Conservation (phyloP, 2,888 invertebrate genomes). For the Capitulum mitella region DNA sequence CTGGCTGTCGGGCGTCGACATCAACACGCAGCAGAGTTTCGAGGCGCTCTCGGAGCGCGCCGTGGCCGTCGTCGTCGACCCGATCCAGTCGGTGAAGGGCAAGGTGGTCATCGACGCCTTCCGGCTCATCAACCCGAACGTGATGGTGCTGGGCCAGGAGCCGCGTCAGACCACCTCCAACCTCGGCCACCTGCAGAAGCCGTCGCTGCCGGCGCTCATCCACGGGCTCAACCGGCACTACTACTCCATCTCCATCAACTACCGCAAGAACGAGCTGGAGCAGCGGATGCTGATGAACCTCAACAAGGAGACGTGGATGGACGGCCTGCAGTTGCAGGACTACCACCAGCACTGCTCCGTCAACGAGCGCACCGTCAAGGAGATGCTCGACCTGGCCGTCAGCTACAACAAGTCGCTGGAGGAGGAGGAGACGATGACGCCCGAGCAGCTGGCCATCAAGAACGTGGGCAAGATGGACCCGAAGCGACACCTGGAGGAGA, state of each 20-base stretch:
- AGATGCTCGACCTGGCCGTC: constrained; percentile 95
- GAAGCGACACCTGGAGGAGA: constrained; percentile 97
- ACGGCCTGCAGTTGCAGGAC: constrained; percentile 81
- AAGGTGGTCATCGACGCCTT: constrained; percentile 99
- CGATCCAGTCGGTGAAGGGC: constrained; percentile 98
- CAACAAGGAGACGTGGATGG: constrained; percentile 98
- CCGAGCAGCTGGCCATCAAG: constrained; percentile 97
- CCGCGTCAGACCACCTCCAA: constrained; percentile 98
- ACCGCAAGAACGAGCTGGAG: constrained; percentile 96
- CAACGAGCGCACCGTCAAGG: constrained; percentile 88
- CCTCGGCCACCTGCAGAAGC: constrained; percentile 95
- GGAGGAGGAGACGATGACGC: constrained; percentile 99
- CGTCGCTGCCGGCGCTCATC: constrained; percentile 94
- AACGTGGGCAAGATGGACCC: constrained; percentile 99
- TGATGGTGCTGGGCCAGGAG: constrained; percentile 97
- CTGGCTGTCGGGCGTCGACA: constrained; percentile 96
- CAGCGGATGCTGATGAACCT: constrained; percentile 98
- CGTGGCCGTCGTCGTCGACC: constrained; percentile 98
- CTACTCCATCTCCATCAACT: constrained; percentile 99
- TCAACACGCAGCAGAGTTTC: constrained; percentile 98
- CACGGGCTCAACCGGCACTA: constrained; percentile 98
- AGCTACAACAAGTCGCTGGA: constrained; percentile 90
- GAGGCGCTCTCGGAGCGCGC: constrained; percentile 96
- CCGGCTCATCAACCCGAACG: constrained; percentile 96
- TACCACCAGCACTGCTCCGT: constrained; percentile 86